Base-by-base conservation (phyloP, 2,797 vertebrate genomes). In the Prunella strophiata region DNA sequence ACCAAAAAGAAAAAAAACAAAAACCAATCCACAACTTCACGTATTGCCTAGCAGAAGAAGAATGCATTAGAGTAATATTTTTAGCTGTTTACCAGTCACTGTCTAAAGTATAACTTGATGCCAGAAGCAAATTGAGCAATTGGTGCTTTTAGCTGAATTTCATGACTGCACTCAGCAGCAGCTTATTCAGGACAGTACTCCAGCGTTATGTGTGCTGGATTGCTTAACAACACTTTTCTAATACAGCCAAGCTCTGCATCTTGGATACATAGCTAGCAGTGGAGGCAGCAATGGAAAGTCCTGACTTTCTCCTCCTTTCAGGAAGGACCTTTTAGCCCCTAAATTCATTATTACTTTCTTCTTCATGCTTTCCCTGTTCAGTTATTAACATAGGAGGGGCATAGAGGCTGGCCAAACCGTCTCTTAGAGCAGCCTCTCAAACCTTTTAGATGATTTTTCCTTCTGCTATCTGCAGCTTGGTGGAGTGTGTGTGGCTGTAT, bases 11-110 rank as follows among this genome's bases (percentile, higher is more conserved):
- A n/a, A 55, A 66, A 54, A 71, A 72, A 43, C 67, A 72, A 47
- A 36, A 38, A 61, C 0, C 43, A 16, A 18, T 8, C 38, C 22
- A 11, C 43, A 71, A 71, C 10, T 32, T 42, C 36, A 43, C 0
- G 1, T 67, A 88, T 92, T 93, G 52, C 88, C 59, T 93, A 94
- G 91, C 61, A 88, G 70, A 75, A 88, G 72, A 96, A 78, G 73
- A 95, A 94, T 95, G 90, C 90, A 84, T 89, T 32, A 54, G 57
- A 89, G 67, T 91, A 75, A 67, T 95, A 92, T 95, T 95, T 94
- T 96, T 95, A 96, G 90, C 63, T 92, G 80, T 82, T 95, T 94
- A 84, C 85, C 70, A 78, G 85, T 55, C 76, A 16, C 68, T 78
- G 45, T 50, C 94, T 91, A 84, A 93, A 89, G 47, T 73, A 73